phyloP scores from a whole-genome alignment of 1,140 invertebrate genomes.

The Anoplophora glabripennis region DNA sequence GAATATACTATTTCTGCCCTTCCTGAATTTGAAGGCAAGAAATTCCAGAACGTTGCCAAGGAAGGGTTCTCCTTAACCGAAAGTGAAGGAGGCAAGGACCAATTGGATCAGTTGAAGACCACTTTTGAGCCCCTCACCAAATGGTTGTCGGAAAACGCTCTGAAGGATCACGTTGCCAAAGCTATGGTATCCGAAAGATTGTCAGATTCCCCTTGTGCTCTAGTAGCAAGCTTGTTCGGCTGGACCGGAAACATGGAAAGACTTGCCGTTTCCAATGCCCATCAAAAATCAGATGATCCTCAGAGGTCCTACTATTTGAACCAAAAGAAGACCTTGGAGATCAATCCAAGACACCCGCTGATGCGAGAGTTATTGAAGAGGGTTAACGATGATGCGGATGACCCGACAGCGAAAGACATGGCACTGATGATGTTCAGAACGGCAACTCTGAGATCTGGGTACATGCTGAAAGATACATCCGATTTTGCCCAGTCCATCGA shows the following conservation, averaged over 20 bases:
- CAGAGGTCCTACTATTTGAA: conserved; percentile 88
- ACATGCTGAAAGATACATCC: conserved; percentile 80
- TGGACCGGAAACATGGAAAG: conserved; percentile 99
- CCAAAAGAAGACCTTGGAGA: conserved; percentile 97
- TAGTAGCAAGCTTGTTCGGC: conserved; percentile 95
- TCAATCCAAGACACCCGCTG: conserved; percentile 96
- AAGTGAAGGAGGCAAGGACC: conserved; percentile 78
- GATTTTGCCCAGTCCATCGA: conserved; percentile 87
- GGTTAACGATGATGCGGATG: conserved; percentile 76
- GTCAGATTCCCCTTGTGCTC: conserved; percentile 88
- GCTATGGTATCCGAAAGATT: conserved; percentile 87
- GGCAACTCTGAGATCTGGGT: conserved; percentile 88
- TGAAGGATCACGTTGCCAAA: conserved; percentile 84
- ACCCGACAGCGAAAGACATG: conserved; percentile 80
- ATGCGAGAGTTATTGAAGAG: conserved; percentile 86
- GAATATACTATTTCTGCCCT: conserved; percentile 96
- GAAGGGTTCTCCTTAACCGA: conserved; percentile 91
- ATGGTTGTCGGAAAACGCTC: conserved; percentile 83
- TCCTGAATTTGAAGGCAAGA: conserved; percentile 99
- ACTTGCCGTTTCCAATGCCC: conserved; percentile 92
- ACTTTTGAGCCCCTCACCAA: conserved; percentile 87
- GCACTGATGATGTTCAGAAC: conserved; percentile 91
- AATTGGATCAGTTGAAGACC: conserved; percentile 74
- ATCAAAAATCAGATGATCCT: conserved; percentile 93
- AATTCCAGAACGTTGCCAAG: conserved; percentile 99